These are phyloP conservation scores for Acanthosepion esculentum DNA, from an alignment of 2,888 invertebrate genomes.

Conservation along the genomic window DNA sequence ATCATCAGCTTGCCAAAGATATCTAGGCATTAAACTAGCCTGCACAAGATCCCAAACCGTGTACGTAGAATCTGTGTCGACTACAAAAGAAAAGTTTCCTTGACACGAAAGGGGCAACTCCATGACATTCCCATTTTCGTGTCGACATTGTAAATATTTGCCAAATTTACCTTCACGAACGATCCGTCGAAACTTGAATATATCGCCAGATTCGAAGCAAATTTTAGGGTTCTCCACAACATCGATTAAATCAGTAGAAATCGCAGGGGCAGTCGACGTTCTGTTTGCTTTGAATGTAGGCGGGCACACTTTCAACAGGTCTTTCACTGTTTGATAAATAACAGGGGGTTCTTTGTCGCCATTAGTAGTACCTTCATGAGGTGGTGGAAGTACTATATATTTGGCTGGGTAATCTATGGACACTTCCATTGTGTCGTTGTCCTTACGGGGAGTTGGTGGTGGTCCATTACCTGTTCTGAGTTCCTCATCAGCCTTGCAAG, in stretches of 20 bases:
- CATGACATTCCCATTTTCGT: conserved; percentile 2
- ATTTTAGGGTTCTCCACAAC: neutral
- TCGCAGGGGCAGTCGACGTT: neutral
- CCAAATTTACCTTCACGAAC: conserved; percentile 40
- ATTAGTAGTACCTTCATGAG: neutral
- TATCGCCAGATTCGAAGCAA: neutral
- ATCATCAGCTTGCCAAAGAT: conserved; percentile 38
- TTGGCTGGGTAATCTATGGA: conserved; percentile 38
- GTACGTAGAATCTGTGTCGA: neutral
- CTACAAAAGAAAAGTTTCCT: conserved; percentile 40
- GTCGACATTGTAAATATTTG: conserved; percentile 42
- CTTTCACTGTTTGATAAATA: conserved; percentile 20
- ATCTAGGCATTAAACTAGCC: neutral
- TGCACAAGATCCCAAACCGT: conserved; percentile 36
- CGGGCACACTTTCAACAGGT: conserved; percentile 40
- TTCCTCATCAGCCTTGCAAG: conserved; percentile 39
- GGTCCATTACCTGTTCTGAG: neutral
- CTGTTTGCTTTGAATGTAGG: conserved; percentile 44
- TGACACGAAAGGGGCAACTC: conserved; percentile 34
- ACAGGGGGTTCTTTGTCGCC: neutral
- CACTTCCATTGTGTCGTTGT: conserved; percentile 40
- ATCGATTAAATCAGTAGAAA: neutral
- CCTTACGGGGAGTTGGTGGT: conserved; percentile 35
- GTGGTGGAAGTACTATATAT: conserved; percentile 39
- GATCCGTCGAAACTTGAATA: conserved; percentile 42